A percentile compares a stretch with the other conserved stretches of the same genome.
Conservation (phyloP, 1,140 invertebrate genomes). For the Atta cephalotes region DNA sequence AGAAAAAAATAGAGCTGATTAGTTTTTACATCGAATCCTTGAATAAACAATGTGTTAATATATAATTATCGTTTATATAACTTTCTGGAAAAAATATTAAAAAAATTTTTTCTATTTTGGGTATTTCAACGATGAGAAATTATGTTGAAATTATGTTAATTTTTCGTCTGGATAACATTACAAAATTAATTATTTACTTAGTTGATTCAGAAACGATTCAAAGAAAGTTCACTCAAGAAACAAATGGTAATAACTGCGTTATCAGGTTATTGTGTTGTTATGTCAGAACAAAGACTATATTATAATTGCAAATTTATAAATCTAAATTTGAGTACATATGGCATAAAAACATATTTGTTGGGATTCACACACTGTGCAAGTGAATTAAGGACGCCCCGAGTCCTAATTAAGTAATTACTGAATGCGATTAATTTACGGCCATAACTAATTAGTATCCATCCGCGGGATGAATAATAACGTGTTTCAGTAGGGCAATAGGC, state of each 20-base stretch:
- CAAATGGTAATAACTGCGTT: slow-evolving; percentile 20
- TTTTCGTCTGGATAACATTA: neutral
- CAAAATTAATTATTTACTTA: neutral
- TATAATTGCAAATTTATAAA: slow-evolving; percentile 44
- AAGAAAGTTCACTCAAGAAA: neutral
- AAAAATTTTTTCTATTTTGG: neutral
- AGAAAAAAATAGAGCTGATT: no score
- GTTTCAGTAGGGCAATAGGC: slow-evolving; percentile 55
- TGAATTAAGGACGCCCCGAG: slow-evolving; percentile 56
- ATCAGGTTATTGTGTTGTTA: slow-evolving; percentile 42
- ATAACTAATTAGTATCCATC: slow-evolving; percentile 76
- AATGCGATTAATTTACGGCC: slow-evolving; percentile 78
- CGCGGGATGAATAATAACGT: slow-evolving; percentile 57
- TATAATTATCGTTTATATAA: neutral
- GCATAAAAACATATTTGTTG: slow-evolving; percentile 3
- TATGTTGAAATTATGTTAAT: neutral
- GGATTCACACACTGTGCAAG: slow-evolving; percentile 58
- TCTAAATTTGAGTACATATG: slow-evolving; percentile 2
- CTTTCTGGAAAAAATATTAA: neutral
- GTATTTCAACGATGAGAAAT: neutral
- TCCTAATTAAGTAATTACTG: slow-evolving; percentile 80
- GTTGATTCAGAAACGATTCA: no score
- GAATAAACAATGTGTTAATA: neutral
- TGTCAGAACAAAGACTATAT: slow-evolving; percentile 43
- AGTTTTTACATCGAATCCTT: no score